Base-by-base conservation (phyloP, 2,113 vertebrate genomes). In the Phoxinus phoxinus region DNA sequence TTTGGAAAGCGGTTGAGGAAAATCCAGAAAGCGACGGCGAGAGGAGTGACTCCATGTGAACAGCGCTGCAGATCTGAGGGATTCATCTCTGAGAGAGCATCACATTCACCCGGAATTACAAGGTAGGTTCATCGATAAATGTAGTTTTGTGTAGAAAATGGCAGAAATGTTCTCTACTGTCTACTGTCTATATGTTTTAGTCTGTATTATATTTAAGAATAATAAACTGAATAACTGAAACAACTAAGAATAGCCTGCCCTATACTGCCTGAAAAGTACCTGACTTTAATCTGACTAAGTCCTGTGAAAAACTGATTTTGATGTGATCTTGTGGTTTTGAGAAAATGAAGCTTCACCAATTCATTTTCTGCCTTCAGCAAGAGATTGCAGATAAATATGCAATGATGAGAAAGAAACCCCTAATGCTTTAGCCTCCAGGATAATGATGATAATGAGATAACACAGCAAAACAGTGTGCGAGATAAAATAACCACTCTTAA, bases 361-460 rank as follows among this genome's bases (percentile, higher is more conserved):
- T 59, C 15, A 48, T 65, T 81, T 81, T 17, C 79, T 81, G 35
- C 41, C 67, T 67, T 23, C n/a, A 32, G 59, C 35, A 41, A 44
- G 15, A 81, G 59, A 81, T 81, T 46, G n/a, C 17, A 81, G 59
- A 81, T 80, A 63, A 12, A 77, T 13, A n/a, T 41, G 23, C 53
- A 61, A 25, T 17, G 32, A 79, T 44, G 30, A 58, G 30, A 58
- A 61, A 12, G 12, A n/a, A 17, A 41, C 10, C 25, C 30, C 23
- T 9, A 41, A 79, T 61, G 32, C 51, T 13, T 27, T 71, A 44
- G 9, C 12, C 15, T 44, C 6, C 9, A 41, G 23, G 13, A 37
- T 21, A 35, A 56, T 23, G 21, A n/a, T 73, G 37, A 25, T n/a
- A 27, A 63, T 56, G 51, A 53, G 21, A 21, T 6, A 53, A 21